A percentile compares a stretch with the other conserved stretches of the same genome.
These are phyloP conservation scores for Brachionus rubens DNA, from an alignment of 1,140 invertebrate genomes.

Conservation along the genomic window DNA sequence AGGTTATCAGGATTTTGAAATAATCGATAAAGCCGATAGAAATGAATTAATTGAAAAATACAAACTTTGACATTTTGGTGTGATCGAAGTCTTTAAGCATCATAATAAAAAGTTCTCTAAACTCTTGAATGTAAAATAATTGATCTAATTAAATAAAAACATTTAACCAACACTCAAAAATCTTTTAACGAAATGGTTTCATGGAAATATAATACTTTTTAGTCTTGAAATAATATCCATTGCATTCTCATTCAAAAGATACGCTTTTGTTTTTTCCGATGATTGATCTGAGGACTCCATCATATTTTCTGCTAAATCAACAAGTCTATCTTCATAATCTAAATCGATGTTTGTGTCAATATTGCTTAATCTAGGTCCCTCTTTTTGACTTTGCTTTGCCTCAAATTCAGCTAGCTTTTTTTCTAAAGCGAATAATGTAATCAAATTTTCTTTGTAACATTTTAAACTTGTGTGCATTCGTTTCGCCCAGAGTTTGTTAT, in stretches of 20 bases:
- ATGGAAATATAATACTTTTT: not conserved
- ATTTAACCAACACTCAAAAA: not conserved
- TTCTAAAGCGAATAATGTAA: slow-evolving; percentile 7
- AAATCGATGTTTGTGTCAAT: slow-evolving; percentile 11
- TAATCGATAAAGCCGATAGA: too few relatives aligned
- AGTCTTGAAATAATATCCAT: not conserved
- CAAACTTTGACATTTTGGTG: slow-evolving; percentile 44
- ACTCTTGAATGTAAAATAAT: slow-evolving; percentile 45
- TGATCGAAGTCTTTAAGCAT: slow-evolving; percentile 39
- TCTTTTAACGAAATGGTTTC: not conserved
- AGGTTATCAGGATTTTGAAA: too few relatives aligned
- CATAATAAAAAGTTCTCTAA: slow-evolving; percentile 36
- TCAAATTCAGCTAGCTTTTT: slow-evolving; percentile 27
- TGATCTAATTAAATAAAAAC: slow-evolving; percentile 5
- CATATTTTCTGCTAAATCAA: not conserved
- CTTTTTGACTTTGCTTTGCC: not conserved
- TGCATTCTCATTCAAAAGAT: slow-evolving; percentile 2
- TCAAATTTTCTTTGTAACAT: slow-evolving; percentile 41
- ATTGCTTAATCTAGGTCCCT: not conserved
- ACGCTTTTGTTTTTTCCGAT: not conserved
- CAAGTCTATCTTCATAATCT: not conserved
- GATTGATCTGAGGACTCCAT: not conserved
- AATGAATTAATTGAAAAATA: too few relatives aligned
- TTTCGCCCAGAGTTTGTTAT: slow-evolving; percentile 36
- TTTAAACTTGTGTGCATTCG: slow-evolving; percentile 37